phyloP scores from a whole-genome alignment of 2,113 vertebrate species.

The Microtus oregoni region DNA sequence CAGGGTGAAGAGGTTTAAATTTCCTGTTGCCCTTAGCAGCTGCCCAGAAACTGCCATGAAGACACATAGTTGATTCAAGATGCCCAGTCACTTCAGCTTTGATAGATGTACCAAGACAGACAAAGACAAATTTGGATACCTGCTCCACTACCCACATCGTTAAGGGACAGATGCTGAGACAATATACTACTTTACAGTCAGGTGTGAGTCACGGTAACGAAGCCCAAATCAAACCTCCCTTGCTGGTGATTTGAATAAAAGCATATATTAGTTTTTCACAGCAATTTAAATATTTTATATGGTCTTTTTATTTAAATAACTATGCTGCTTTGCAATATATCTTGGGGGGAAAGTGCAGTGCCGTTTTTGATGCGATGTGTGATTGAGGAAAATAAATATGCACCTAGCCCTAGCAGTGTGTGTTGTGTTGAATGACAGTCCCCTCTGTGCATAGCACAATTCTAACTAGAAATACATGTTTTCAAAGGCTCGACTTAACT shows the following conservation, averaged over 20 bases:
- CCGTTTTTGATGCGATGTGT: neutral
- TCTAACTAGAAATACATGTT: neutral
- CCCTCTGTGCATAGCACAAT: neutral
- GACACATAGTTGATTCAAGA: slow-evolving; percentile 72
- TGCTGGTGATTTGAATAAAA: neutral
- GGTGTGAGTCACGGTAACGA: neutral
- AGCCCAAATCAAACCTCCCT: neutral
- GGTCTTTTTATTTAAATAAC: neutral
- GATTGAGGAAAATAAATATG: neutral
- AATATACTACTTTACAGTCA: slow-evolving; percentile 45
- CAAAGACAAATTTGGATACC: slow-evolving; percentile 9
- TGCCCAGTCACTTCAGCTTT: slow-evolving; percentile 11
- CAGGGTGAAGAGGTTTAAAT: neutral
- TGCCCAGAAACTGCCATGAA: neutral
- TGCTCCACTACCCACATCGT: slow-evolving; percentile 28
- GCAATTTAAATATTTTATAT: neutral
- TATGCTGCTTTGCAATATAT: neutral
- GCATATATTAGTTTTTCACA: neutral
- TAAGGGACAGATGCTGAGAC: slow-evolving; percentile 54
- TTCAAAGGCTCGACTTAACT: neutral
- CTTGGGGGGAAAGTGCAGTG: neutral
- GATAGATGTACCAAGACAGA: neutral
- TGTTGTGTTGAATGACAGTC: neutral
- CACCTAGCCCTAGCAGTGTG: neutral
- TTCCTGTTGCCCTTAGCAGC: neutral